Evolutionary conservation across 2,888 invertebrate genomes (phyloP), one percentile per base, ranked within the genome.

Genomic region (Cerastis leucographa): DNA sequence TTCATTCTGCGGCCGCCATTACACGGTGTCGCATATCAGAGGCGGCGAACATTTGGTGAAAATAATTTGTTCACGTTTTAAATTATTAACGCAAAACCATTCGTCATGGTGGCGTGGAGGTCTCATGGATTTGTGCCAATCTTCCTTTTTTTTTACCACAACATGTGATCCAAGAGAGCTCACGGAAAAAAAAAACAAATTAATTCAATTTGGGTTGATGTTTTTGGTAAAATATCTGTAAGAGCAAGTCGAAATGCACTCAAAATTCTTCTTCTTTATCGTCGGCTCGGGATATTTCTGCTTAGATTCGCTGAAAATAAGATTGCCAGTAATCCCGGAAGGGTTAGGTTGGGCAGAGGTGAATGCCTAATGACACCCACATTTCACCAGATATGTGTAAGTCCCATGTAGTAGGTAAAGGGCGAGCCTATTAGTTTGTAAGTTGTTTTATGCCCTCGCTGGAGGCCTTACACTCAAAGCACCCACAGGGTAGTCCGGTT

Each of bases 1-100:
- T 66, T 77, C 72, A 78, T 82, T 85, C 73, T 66, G 80, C 46
- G 83, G 76, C 40, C 62, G 19, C 73, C 80, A 89, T 93, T 91
- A 91, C 91, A 92, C 93, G 91, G 77, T 92, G 90, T 95, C 94
- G 88, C 80, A 88, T 95, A 90, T 93, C 95, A 94, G 94, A 95
- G 74, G 85, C 89, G 89, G 90, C 88, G 81, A 86, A 90, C 88
- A 91, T 93, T 90, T 90, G 91, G 91, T 94, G 93, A 88, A n/a
- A n/a, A 94, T 94, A 94, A 95, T 95, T 95, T 94, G 92, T 85
- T 89, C 89, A 90, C 90, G 91, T 94, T 94, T 93, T 93, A 94
- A 94, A 93, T 94, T 93, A 92, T 93, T 92, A 92, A 89, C 88
- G 89, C 84, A 81, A 56, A 76, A 59, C 79, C 75, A 89, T 92